These are phyloP conservation scores for Chloroclystis v-ata DNA, from an alignment of 2,888 invertebrate species.

Conservation along the genomic window DNA sequence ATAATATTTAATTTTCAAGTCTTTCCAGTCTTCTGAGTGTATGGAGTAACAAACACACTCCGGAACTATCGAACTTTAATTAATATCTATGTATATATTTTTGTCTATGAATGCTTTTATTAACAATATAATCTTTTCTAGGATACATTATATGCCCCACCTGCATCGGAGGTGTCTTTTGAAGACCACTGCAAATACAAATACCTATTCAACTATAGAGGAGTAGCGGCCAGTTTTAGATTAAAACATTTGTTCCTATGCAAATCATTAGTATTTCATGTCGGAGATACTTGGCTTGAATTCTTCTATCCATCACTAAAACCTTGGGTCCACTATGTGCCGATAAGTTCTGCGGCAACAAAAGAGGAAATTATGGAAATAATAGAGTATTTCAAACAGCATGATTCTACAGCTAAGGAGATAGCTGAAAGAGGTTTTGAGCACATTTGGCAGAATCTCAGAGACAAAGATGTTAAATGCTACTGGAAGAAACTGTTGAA, in stretches of 20 bases:
- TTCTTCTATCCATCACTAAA: constrained; percentile 94
- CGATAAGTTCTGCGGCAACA: constrained; percentile 81
- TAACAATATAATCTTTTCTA: constrained; percentile 49
- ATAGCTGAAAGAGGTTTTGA: constrained; percentile 90
- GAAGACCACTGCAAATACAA: constrained; percentile 96
- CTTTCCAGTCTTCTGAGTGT: too few species aligned
- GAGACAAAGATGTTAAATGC: constrained; percentile 88
- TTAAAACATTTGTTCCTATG: constrained; percentile 96
- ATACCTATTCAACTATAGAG: constrained; percentile 96
- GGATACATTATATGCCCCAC: constrained; percentile 91
- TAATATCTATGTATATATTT: neutral
- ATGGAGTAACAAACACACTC: too few species aligned
- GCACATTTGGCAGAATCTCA: constrained; percentile 90
- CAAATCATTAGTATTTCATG: constrained; percentile 94
- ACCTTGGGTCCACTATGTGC: constrained; percentile 98
- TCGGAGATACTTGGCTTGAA: constrained; percentile 95
- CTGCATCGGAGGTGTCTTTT: constrained; percentile 91
- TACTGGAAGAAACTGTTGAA: constrained; percentile 91
- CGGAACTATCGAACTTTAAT: neutral
- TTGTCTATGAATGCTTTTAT: too few species aligned
- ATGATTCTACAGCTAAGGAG: constrained; percentile 84
- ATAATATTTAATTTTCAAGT: too few species aligned
- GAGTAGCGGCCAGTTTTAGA: constrained; percentile 98
- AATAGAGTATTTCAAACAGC: constrained; percentile 84
- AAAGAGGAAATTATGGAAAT: constrained; percentile 84